phyloP scores from a whole-genome alignment of 1,140 invertebrate genomes.

The Nephotettix cincticeps region DNA sequence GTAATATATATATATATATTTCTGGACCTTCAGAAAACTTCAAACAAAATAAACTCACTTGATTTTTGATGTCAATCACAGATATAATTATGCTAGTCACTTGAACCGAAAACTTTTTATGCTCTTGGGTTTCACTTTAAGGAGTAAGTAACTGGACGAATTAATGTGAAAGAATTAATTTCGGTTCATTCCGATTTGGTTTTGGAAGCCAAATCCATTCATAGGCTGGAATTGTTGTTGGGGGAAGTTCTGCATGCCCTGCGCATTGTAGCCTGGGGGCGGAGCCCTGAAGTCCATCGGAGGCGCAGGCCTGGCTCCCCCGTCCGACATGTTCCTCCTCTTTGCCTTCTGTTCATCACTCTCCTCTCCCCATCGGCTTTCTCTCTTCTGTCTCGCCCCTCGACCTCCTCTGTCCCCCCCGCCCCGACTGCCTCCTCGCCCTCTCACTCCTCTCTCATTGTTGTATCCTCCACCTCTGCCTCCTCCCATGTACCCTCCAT shows the following conservation, averaged over 20 bases:
- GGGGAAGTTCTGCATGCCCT: neutral
- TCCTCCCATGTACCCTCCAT: neutral
- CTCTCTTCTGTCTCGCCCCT: neutral
- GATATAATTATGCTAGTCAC: too few relatives aligned
- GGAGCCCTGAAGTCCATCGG: neutral
- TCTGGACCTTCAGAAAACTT: too few relatives aligned
- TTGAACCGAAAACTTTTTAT: too few relatives aligned
- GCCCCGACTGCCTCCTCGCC: neutral
- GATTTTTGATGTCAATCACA: too few relatives aligned
- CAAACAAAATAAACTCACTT: too few relatives aligned
- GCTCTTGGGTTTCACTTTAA: too few relatives aligned
- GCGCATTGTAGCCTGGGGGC: neutral
- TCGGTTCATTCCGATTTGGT: neutral
- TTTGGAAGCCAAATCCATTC: constrained; percentile 1
- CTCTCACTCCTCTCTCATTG: neutral
- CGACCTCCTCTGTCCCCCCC: neutral
- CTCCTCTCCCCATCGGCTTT: constrained; percentile 15
- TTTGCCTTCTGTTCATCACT: neutral
- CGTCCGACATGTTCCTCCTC: neutral
- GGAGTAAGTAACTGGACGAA: too few relatives aligned
- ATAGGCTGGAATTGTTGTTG: neutral
- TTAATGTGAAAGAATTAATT: neutral
- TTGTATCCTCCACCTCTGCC: neutral
- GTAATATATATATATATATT: too few relatives aligned
- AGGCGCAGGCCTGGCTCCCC: neutral